Conservation (phyloP, 2,797 vertebrate genomes). For the Crocidura indochinensis region DNA sequence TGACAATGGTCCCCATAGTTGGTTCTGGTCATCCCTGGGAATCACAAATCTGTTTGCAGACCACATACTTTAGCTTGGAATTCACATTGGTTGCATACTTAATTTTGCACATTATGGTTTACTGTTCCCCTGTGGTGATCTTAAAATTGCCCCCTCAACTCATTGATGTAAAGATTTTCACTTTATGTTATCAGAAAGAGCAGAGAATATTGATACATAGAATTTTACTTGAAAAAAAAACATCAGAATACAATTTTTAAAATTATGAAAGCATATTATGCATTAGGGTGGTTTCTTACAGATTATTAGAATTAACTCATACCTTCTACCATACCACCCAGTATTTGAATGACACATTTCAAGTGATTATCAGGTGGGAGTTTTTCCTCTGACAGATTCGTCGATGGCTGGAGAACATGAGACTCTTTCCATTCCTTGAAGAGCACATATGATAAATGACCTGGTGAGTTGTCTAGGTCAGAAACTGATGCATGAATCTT, state of each 20-base stretch:
- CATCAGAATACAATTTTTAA: conserved; percentile 3
- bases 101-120: too few relatives aligned
- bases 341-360: not conserved
- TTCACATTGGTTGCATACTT: too few relatives aligned
- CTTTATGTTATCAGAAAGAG: conserved; percentile 11
- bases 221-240: conserved; percentile 33
- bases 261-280: not conserved
- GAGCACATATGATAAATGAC: not conserved
- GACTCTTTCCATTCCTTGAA: not conserved
- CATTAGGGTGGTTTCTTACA: not conserved
- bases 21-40: too few relatives aligned
- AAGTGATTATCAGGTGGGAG: conserved; percentile 14
- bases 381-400: not conserved
- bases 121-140: too few relatives aligned
- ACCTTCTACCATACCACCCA: not conserved
- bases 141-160: not conserved
- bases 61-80: too few relatives aligned
- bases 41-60: too few relatives aligned
- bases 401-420: not conserved
- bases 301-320: conserved; percentile 1
- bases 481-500: not conserved
- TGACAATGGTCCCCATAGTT: too few relatives aligned
- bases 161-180: not conserved
- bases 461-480: not conserved
- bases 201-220: not conserved